Conservation (phyloP, 2,888 invertebrate genomes). For the Molanna angustata region DNA sequence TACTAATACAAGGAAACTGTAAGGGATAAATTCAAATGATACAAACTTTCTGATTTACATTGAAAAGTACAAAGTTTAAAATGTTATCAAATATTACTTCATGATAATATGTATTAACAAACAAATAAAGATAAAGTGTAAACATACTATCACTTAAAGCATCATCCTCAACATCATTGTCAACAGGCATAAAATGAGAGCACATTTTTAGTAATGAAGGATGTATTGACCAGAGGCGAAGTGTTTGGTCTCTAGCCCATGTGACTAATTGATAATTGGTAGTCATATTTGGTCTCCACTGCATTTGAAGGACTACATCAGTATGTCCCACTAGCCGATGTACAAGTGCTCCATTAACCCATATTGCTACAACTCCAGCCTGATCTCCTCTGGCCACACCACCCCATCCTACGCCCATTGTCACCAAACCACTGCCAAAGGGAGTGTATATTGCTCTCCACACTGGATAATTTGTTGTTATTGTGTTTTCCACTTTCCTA, state of each 20-base stretch:
- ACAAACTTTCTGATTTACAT: no score
- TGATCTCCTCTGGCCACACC: slow-evolving; percentile 76
- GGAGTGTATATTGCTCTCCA: slow-evolving; percentile 94
- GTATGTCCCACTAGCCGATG: slow-evolving; percentile 93
- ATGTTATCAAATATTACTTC: no score
- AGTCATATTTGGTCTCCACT: slow-evolving; percentile 78
- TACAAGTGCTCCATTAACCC: slow-evolving; percentile 64
- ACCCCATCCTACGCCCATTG: slow-evolving; percentile 89
- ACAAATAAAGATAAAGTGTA: no score
- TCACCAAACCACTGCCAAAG: slow-evolving; percentile 88
- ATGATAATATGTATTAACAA: no score
- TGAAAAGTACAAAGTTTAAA: no score
- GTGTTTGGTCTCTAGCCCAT: slow-evolving; percentile 92
- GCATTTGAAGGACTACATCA: slow-evolving; percentile 92
- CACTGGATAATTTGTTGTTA: slow-evolving; percentile 82
- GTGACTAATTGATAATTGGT: slow-evolving; percentile 83
- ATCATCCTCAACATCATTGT: slow-evolving; percentile 56
- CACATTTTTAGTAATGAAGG: slow-evolving; percentile 80
- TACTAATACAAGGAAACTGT: no score
- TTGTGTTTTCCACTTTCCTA: slow-evolving; percentile 76
- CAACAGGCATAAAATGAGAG: slow-evolving; percentile 61
- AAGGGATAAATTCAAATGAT: no score
- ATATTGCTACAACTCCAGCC: slow-evolving; percentile 57
- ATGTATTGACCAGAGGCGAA: slow-evolving; percentile 89
- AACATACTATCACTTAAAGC: slow-evolving; percentile 51